Evolutionary conservation across 2,113 vertebrate species (phyloP).

Genomic region (Dascyllus trimaculatus): DNA sequence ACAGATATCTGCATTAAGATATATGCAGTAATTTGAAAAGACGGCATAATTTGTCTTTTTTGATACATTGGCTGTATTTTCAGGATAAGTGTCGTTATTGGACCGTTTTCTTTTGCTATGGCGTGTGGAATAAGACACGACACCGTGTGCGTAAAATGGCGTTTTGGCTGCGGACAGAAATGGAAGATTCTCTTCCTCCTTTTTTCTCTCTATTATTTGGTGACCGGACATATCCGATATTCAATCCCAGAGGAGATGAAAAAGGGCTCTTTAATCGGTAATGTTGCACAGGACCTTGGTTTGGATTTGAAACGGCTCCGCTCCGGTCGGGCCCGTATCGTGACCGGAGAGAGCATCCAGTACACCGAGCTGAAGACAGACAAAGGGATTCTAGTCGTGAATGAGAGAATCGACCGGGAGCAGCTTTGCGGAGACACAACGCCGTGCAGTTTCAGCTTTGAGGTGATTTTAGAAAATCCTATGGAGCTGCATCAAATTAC

Average conservation of each 20-base stretch:
- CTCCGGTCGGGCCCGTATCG: constrained; percentile 53
- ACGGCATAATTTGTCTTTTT: rapidly evolving
- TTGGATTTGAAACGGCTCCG: constrained; percentile 53
- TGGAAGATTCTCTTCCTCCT: constrained; percentile 19
- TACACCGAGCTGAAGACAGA: constrained; percentile 68
- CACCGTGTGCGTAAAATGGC: constrained; percentile 29
- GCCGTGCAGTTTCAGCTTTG: constrained; percentile 75
- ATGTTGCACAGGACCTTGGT: constrained; percentile 59
- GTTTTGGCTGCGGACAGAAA: constrained; percentile 10
- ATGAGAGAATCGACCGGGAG: constrained; percentile 75
- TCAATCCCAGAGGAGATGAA: constrained; percentile 72
- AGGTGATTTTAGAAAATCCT: constrained; percentile 80
- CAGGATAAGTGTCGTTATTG: rapidly evolving
- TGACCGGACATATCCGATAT: constrained; percentile 71
- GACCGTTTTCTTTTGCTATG: constrained; percentile 21
- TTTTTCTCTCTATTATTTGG: constrained; percentile 45
- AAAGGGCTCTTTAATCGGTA: constrained; percentile 63
- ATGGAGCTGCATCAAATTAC: constrained; percentile 63
- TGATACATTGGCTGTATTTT: rapidly evolving
- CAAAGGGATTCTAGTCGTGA: constrained; percentile 73
- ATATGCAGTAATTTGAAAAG: neutral
- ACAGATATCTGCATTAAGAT: neutral
- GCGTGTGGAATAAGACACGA: neutral
- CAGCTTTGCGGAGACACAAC: constrained; percentile 69
- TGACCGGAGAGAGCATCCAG: constrained; percentile 39